Base-by-base conservation (phyloP, 2,888 invertebrate species). In the Catocala nupta region DNA sequence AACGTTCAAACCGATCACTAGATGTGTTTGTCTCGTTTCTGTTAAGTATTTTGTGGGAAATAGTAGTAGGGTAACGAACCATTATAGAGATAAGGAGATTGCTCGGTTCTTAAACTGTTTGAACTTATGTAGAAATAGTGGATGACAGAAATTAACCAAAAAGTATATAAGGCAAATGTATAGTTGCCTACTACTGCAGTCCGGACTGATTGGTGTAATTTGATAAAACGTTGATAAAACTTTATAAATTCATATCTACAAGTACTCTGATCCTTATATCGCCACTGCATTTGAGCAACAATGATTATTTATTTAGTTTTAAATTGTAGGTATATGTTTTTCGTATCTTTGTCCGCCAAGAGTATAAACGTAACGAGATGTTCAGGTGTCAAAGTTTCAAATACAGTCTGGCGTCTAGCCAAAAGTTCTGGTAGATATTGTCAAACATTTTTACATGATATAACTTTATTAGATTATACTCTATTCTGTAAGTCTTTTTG, bases 1-100 rank as follows among this genome's bases (percentile, higher is more conserved):
- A 55, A 68, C 58, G 65, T 68, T 60, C 55, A 65, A 77, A 73
- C 70, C 69, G 74, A 78, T 75, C 75, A 75, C 62, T 73, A 65
- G 57, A 39, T 67, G 55, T 64, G 58, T 61, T 60, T 63, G 61
- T 65, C 39, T 55, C 47, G 12, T 61, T 61, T 56, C 47, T 49
- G 34, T 5, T 47, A 16, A 47, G 33, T 48, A 12, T 48, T 43
- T 11, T 43, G 53, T 54, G 53, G 48, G 25, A 12, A 45, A 50
- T 57, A 11, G 25, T 25, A 25, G 10, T 45, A n/a, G 25, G 8
- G 7, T 45, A 45, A 47, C 52, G 45, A 47, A 52, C 12, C 51
- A 39, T 45, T 12, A 5, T 39, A 52, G 0, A 8, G n/a, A 48
- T 12, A 12, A 45, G 13, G 5, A 16, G 9, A 47, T 39, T 16